Percentiles rank a stretch among this genome's conserved stretches.
Conservation (phyloP, 2,888 invertebrate genomes). For the Agonopterix heracliana region DNA sequence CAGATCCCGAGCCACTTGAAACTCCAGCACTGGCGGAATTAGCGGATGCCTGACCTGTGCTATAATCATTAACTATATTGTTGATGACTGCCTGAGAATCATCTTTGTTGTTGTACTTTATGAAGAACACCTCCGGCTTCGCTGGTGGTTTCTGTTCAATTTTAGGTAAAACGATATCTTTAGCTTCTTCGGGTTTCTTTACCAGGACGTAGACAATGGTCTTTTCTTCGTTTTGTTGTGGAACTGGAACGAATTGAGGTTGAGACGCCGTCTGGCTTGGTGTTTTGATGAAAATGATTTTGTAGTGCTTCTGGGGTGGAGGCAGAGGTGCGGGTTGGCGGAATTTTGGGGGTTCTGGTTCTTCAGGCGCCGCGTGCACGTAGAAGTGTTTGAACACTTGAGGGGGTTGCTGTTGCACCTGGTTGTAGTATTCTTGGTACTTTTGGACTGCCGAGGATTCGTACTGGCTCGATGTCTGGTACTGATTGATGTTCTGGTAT, state of each 20-base stretch:
- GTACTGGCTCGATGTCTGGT: constrained; percentile 27
- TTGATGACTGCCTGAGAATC: constrained; percentile 62
- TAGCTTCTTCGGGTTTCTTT: constrained; percentile 83
- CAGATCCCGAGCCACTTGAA: constrained; percentile 1
- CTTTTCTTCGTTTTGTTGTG: constrained; percentile 83
- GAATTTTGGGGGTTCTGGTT: constrained; percentile 69
- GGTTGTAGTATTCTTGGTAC: constrained; percentile 78
- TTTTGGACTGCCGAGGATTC: constrained; percentile 24
- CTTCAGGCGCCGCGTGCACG: constrained; percentile 66
- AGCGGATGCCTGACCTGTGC: constrained; percentile 25
- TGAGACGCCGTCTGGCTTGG: constrained; percentile 79
- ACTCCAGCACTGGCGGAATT: constrained; percentile 8
- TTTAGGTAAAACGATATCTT: constrained; percentile 80
- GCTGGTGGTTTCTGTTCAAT: constrained; percentile 81
- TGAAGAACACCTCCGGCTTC: constrained; percentile 87
- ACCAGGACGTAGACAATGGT: constrained; percentile 86
- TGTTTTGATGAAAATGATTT: constrained; percentile 87
- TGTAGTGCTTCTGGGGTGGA: constrained; percentile 85
- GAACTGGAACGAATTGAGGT: constrained; percentile 80
- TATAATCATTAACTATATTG: constrained; percentile 62
- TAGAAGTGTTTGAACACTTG: constrained; percentile 78
- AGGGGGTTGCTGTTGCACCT: constrained; percentile 84
- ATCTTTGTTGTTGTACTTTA: constrained; percentile 83
- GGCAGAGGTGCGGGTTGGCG: constrained; percentile 76
- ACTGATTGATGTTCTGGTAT: constrained; percentile 29